These are phyloP conservation scores for Electrophaes corylata DNA, from an alignment of 2,888 invertebrate genomes.

Conservation along the genomic window DNA sequence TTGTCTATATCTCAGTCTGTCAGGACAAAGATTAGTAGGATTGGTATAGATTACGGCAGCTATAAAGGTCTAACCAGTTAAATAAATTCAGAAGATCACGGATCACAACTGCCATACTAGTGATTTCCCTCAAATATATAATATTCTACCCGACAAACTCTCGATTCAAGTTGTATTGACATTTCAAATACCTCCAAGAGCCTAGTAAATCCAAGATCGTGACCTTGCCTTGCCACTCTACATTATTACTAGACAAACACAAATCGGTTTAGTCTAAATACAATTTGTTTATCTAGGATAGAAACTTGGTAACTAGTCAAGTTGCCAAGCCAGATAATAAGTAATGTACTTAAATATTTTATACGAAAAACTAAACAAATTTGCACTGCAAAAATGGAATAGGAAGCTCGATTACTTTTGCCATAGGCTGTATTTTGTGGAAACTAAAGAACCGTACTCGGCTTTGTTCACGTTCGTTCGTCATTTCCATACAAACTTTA, in stretches of 20 bases:
- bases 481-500: too few species aligned
- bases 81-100: neutral
- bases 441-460: too few species aligned
- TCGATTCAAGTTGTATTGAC: neutral
- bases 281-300: neutral
- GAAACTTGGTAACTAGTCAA: neutral
- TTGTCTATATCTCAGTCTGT: too few species aligned
- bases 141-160: neutral
- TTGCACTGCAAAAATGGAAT: neutral
- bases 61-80: too few species aligned
- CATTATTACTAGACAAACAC: conserved; percentile 11
- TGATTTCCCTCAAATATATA: neutral
- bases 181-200: neutral
- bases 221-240: conserved; percentile 2
- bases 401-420: too few species aligned
- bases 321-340: neutral
- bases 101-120: neutral
- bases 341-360: neutral
- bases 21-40: too few species aligned
- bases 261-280: neutral
- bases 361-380: neutral
- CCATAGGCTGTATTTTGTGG: too few species aligned
- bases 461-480: too few species aligned
- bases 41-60: too few species aligned
- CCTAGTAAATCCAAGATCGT: neutral